phyloP scores from a whole-genome alignment of 2,797 vertebrate species.

The Galago senegalensis region DNA sequence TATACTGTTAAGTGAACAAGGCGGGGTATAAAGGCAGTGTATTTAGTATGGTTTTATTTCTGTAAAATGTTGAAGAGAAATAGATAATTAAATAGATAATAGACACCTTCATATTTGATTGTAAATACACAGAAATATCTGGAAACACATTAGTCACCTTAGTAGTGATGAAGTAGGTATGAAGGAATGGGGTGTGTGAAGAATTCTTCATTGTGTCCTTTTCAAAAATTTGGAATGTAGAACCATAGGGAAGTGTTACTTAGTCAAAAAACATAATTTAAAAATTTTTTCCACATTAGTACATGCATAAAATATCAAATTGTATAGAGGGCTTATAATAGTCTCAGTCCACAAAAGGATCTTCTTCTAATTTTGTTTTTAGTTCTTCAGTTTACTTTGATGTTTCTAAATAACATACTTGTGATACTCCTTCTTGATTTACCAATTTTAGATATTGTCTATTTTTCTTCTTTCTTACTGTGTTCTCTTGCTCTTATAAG shows the following conservation, averaged over 20 bases:
- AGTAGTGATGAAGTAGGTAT: background rate
- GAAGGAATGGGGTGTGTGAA: background rate
- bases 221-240: background rate
- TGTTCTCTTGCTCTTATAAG: conserved; percentile 19
- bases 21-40: background rate
- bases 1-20: background rate
- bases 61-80: background rate
- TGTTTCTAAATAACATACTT: conserved; percentile 20
- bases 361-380: conserved; percentile 20
- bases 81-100: background rate
- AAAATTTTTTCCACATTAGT: background rate
- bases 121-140: background rate
- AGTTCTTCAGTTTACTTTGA: conserved; percentile 13
- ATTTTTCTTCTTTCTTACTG: conserved; percentile 4
- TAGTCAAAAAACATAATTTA: conserved; percentile 26
- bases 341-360: background rate
- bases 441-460: conserved; percentile 6
- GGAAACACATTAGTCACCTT: background rate
- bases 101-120: background rate
- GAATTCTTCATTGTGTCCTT: background rate
- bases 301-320: background rate
- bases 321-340: background rate
- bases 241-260: background rate
- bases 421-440: conserved; percentile 39
- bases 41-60: background rate